Percentiles rank a stretch among this genome's conserved stretches.
phyloP scores from a whole-genome alignment of 35 echinoderm and acorn worm genomes.

The Heliocidaris tuberculata region DNA sequence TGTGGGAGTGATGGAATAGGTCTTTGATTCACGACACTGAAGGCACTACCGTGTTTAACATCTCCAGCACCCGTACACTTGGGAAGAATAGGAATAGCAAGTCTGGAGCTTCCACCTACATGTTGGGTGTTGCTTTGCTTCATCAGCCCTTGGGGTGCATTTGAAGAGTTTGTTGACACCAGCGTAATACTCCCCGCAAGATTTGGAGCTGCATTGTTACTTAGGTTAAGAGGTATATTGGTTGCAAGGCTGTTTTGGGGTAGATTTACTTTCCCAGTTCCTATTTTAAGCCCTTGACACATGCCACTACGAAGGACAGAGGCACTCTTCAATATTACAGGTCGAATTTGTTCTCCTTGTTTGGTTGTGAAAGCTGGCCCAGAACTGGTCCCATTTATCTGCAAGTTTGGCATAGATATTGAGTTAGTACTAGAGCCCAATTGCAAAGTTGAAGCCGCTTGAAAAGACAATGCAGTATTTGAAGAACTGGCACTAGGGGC shows the following conservation, averaged over 20 bases:
- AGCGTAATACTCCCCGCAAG: neutral
- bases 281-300: neutral
- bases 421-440: neutral
- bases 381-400: neutral
- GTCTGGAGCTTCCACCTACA: neutral
- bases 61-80: neutral
- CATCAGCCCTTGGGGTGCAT: neutral
- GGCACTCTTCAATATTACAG: neutral
- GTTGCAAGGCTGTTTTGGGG: neutral
- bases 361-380: neutral
- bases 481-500: neutral
- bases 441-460: neutral
- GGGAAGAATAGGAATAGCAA: neutral
- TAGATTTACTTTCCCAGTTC: neutral
- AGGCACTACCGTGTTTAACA: neutral
- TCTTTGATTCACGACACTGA: neutral
- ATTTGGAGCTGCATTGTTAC: neutral
- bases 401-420: neutral
- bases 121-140: neutral
- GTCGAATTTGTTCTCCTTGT: neutral
- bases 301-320: neutral
- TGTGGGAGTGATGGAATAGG: neutral
- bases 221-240: neutral
- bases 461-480: neutral
- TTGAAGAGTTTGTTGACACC: neutral